Percentiles rank a stretch among this genome's conserved stretches.
Conservation (phyloP, 2,797 vertebrate genomes). For the Helostoma temminkii region DNA sequence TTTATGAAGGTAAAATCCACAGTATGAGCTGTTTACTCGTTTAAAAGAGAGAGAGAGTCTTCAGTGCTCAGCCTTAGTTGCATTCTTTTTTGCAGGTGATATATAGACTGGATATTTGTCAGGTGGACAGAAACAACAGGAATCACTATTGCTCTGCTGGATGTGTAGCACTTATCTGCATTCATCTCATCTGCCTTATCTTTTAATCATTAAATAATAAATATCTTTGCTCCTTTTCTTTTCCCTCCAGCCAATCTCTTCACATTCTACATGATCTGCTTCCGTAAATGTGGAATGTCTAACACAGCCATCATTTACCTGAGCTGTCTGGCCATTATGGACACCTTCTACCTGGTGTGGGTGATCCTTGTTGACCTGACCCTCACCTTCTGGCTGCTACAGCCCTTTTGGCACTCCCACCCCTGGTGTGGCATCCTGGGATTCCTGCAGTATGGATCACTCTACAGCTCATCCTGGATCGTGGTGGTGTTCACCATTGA, state of each 20-base stretch:
- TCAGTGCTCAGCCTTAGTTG: too few relatives aligned
- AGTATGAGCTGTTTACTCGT: too few relatives aligned
- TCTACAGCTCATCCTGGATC: slow-evolving; percentile 86
- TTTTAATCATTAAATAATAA: too few relatives aligned
- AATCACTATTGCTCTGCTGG: too few relatives aligned
- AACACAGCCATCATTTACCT: slow-evolving; percentile 80
- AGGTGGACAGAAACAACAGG: too few relatives aligned
- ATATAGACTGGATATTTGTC: too few relatives aligned
- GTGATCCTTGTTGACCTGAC: slow-evolving; percentile 85
- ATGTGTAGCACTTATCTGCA: too few relatives aligned
- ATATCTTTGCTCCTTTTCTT: slow-evolving; percentile 17
- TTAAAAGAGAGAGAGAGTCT: too few relatives aligned
- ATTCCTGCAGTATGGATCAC: slow-evolving; percentile 82
- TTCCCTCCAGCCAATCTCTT: slow-evolving; percentile 81
- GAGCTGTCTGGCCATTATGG: slow-evolving; percentile 81
- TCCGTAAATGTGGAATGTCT: slow-evolving; percentile 84
- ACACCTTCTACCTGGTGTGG: slow-evolving; percentile 85
- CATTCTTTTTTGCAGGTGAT: too few relatives aligned
- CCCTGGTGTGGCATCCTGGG: slow-evolving; percentile 82
- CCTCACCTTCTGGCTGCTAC: slow-evolving; percentile 79
- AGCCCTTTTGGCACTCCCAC: slow-evolving; percentile 84
- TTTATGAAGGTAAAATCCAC: too few relatives aligned
- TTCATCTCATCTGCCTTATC: too few relatives aligned
- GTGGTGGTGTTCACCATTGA: slow-evolving; percentile 86
- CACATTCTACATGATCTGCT: slow-evolving; percentile 85